A percentile compares a stretch with the other conserved stretches of the same genome.
Evolutionary conservation across 2,888 invertebrate species (phyloP).

Genomic region (Sphinx pinastri): DNA sequence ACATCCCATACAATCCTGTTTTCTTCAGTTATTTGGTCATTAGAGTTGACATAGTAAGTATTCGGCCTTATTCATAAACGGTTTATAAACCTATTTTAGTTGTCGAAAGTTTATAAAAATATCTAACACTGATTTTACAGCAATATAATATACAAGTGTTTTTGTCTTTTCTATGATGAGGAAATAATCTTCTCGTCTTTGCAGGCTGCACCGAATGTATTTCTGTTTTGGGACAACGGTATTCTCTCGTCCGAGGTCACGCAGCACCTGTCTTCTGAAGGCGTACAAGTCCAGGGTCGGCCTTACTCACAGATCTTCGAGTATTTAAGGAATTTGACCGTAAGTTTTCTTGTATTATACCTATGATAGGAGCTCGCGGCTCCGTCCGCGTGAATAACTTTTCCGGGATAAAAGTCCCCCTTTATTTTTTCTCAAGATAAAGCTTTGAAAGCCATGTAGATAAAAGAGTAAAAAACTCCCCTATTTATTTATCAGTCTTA

Average conservation of each 20-base stretch:
- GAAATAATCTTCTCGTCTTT: constrained; percentile 32
- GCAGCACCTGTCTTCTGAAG: constrained; percentile 85
- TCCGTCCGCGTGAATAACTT: too few relatives aligned
- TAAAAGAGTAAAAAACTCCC: too few relatives aligned
- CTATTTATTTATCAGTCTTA: too few relatives aligned
- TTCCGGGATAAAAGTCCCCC: too few relatives aligned
- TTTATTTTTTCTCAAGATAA: too few relatives aligned
- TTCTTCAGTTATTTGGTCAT: constrained; percentile 91
- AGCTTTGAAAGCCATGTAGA: too few relatives aligned
- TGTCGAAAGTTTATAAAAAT: too few relatives aligned
- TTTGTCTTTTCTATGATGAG: too few relatives aligned
- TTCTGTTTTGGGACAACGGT: constrained; percentile 87
- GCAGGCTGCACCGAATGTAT: constrained; percentile 61
- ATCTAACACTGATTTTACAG: too few relatives aligned
- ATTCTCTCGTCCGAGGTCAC: constrained; percentile 80
- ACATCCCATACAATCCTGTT: constrained; percentile 96
- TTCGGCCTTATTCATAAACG: background rate
- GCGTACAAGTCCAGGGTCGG: constrained; percentile 76
- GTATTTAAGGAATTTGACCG: constrained; percentile 76
- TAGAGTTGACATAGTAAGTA: constrained; percentile 75
- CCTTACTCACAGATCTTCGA: constrained; percentile 84
- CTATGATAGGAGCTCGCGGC: too few relatives aligned
- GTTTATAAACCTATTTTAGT: too few relatives aligned
- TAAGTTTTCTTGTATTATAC: constrained; percentile 40
- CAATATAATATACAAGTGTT: too few relatives aligned